Conservation (phyloP, 2,113 vertebrate species). For the Rhabdomys dilectus region DNA sequence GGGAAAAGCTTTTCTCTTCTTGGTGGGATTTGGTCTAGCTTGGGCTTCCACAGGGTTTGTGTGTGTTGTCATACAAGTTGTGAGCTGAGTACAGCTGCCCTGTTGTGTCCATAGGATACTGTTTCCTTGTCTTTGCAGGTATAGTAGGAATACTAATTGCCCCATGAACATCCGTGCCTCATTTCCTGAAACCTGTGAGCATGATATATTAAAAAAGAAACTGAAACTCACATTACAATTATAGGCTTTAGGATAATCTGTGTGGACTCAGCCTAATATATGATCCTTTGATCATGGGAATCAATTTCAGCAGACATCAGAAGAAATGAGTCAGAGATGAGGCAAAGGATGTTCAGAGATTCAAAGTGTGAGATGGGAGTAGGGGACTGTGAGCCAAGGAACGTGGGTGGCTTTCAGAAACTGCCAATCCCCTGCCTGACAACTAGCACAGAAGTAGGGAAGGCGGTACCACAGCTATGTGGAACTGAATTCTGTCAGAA, state of each 20-base stretch:
- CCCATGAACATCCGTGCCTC: not conserved
- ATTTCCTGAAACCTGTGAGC: not conserved
- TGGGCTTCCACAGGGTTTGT: not conserved
- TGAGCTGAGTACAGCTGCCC: not conserved
- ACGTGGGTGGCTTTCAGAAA: constrained; percentile 4
- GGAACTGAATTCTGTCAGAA: not conserved
- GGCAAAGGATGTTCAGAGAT: not conserved
- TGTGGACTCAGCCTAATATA: not conserved
- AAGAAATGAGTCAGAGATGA: not conserved
- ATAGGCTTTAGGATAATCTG: not conserved
- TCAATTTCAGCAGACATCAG: not conserved
- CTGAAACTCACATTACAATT: not conserved
- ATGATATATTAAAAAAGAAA: not conserved
- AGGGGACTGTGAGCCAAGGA: not conserved
- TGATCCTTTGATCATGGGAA: not conserved
- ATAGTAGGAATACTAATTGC: not conserved
- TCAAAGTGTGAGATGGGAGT: not conserved
- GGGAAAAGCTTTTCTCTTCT: too few relatives aligned
- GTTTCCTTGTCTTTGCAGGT: not conserved
- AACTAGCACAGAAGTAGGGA: not conserved
- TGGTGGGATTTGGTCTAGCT: not conserved
- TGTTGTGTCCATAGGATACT: not conserved
- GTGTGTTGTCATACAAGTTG: not conserved
- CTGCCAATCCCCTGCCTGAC: not conserved
- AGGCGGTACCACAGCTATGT: not conserved